These are phyloP conservation scores for Apodemia mormo DNA, from an alignment of 2,888 invertebrate genomes.

Conservation along the genomic window DNA sequence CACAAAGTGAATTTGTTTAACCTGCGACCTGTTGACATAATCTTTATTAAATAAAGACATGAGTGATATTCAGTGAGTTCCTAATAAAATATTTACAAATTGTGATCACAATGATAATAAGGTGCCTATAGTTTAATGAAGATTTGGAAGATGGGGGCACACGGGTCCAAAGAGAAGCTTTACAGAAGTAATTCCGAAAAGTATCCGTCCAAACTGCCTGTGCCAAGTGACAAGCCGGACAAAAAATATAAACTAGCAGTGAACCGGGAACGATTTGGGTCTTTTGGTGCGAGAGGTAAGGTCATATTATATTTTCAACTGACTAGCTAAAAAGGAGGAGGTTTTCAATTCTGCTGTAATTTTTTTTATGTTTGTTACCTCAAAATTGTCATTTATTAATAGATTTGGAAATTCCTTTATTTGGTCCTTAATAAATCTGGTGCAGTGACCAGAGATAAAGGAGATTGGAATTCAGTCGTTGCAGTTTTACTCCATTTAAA, in stretches of 20 bases:
- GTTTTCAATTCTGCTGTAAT: too few species aligned
- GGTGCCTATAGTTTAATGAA: constrained; percentile 64
- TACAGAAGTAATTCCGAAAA: constrained; percentile 85
- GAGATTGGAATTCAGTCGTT: too few species aligned
- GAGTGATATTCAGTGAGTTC: constrained; percentile 10
- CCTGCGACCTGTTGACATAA: neutral
- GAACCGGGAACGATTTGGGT: constrained; percentile 85
- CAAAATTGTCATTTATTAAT: too few species aligned
- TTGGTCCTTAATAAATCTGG: too few species aligned
- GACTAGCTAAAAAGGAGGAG: too few species aligned
- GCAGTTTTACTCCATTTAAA: too few species aligned
- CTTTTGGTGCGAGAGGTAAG: constrained; percentile 86
- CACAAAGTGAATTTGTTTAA: neutral
- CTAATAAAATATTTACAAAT: neutral
- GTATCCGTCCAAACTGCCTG: constrained; percentile 79
- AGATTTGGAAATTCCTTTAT: too few species aligned
- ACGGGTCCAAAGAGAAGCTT: constrained; percentile 89
- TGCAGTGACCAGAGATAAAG: too few species aligned
- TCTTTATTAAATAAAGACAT: constrained; percentile 4
- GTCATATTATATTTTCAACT: constrained; percentile 19
- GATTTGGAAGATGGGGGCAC: constrained; percentile 85
- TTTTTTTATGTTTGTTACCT: too few species aligned
- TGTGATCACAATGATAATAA: constrained; percentile 34
- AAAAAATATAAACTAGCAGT: constrained; percentile 83
- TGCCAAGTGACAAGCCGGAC: constrained; percentile 63